Evolutionary conservation across 2,888 invertebrate genomes (phyloP).

Genomic region (Deilephila porcellus): DNA sequence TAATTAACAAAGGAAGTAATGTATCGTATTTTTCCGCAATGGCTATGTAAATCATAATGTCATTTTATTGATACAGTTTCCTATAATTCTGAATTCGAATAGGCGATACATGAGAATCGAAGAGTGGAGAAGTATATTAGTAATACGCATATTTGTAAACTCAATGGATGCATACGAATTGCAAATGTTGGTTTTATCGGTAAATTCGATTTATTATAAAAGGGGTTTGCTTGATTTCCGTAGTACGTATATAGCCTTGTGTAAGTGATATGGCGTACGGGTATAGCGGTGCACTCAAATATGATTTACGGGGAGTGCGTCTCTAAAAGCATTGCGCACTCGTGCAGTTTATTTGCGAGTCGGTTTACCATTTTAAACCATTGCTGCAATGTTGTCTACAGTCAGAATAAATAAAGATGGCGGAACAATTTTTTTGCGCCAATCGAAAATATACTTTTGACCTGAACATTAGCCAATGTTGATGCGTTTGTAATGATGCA

Average conservation of each 20-base stretch:
- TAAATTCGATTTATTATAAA: neutral
- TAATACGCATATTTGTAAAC: neutral
- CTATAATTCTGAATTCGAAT: too few relatives aligned
- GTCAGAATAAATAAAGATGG: constrained; percentile 7
- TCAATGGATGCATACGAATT: neutral
- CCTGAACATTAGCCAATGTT: constrained; percentile 5
- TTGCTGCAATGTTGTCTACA: neutral
- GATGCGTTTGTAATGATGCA: constrained; percentile 19
- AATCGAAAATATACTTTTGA: neutral
- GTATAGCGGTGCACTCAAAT: neutral
- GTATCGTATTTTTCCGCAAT: too few relatives aligned
- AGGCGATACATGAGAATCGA: too few relatives aligned
- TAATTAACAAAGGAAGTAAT: too few relatives aligned
- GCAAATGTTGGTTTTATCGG: neutral
- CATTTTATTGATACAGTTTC: too few relatives aligned
- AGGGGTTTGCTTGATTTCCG: neutral
- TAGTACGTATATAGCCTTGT: neutral
- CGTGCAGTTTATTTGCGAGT: neutral
- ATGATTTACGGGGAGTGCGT: constrained; percentile 16
- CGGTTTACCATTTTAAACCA: neutral
- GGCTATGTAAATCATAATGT: too few relatives aligned
- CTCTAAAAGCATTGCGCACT: constrained; percentile 4
- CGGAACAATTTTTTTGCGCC: neutral
- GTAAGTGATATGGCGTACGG: neutral
- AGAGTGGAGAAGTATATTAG: neutral